These are phyloP conservation scores for Propithecus coquereli DNA, from an alignment of 2,113 vertebrate genomes.

Conservation along the genomic window DNA sequence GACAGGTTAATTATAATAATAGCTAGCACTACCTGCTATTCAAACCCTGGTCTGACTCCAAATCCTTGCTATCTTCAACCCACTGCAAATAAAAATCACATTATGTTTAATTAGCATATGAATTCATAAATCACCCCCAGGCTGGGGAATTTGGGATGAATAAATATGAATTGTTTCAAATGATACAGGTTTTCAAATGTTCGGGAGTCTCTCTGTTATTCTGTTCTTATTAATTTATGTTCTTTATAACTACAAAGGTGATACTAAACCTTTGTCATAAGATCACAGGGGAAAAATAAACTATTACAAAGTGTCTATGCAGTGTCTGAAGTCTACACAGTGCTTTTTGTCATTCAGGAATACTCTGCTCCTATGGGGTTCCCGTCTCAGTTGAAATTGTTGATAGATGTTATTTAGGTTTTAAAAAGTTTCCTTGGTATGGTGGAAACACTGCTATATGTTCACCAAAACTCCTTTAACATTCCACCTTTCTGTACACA, in stretches of 20 bases:
- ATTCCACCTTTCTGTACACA: neutral
- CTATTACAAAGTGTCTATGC: neutral
- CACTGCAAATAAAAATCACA: neutral
- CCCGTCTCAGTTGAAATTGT: neutral
- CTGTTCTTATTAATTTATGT: neutral
- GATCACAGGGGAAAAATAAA: neutral
- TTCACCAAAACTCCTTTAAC: neutral
- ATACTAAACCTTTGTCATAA: neutral
- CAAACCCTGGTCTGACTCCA: neutral
- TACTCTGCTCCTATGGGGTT: neutral
- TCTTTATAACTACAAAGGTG: neutral
- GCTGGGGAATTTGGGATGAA: slow-evolving; percentile 19
- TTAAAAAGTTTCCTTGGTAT: neutral
- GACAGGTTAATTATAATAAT: neutral
- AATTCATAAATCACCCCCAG: slow-evolving; percentile 33
- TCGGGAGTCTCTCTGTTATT: neutral
- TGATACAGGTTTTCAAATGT: neutral
- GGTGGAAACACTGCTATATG: neutral
- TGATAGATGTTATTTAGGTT: neutral
- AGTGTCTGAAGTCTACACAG: neutral
- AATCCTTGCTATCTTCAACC: neutral
- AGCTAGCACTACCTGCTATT: neutral
- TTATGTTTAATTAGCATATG: slow-evolving; percentile 35
- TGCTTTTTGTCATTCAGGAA: neutral
- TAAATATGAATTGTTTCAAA: slow-evolving; percentile 11